Evolutionary conservation across 2,888 invertebrate species (phyloP).

Genomic region (Himalopsyche tibetana): DNA sequence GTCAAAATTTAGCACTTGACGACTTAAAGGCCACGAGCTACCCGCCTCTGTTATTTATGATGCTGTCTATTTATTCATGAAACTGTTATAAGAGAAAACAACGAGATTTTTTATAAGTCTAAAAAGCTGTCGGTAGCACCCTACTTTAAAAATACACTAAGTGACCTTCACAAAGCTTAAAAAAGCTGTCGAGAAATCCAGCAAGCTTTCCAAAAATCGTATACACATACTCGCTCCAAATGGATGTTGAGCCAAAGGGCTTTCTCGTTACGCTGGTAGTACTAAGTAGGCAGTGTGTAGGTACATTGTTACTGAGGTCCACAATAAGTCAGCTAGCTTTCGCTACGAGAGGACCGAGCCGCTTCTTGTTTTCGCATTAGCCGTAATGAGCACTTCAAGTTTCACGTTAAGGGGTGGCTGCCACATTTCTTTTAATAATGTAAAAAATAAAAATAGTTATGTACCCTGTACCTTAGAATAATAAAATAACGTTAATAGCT

Average conservation of each 20-base stretch:
- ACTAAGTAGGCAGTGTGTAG: not conserved
- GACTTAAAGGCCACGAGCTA: too few species aligned
- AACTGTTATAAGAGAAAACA: too few species aligned
- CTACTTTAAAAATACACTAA: not conserved
- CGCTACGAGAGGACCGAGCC: conserved; percentile 28
- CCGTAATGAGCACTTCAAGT: conserved; percentile 53
- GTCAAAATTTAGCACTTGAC: too few species aligned
- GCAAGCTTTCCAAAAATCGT: conserved; percentile 2
- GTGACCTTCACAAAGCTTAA: not conserved
- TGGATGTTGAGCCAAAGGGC: conserved; percentile 7
- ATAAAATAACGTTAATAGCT: too few species aligned
- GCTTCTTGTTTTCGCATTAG: conserved; percentile 57
- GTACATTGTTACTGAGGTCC: conserved; percentile 21
- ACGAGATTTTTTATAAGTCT: too few species aligned
- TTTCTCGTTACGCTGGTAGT: not conserved
- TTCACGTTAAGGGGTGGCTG: not conserved
- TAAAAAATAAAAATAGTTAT: too few species aligned
- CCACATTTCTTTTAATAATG: too few species aligned
- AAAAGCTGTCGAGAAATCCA: conserved; percentile 8
- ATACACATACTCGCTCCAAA: not conserved
- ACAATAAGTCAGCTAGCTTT: conserved; percentile 51
- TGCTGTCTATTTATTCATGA: too few species aligned
- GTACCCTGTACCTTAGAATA: too few species aligned
- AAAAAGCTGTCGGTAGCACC: not conserved
- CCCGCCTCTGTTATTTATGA: too few species aligned